Percentiles rank a stretch among this genome's conserved stretches.
These are phyloP conservation scores for Podabrus alpinus DNA, from an alignment of 2,888 invertebrate genomes.

Conservation along the genomic window DNA sequence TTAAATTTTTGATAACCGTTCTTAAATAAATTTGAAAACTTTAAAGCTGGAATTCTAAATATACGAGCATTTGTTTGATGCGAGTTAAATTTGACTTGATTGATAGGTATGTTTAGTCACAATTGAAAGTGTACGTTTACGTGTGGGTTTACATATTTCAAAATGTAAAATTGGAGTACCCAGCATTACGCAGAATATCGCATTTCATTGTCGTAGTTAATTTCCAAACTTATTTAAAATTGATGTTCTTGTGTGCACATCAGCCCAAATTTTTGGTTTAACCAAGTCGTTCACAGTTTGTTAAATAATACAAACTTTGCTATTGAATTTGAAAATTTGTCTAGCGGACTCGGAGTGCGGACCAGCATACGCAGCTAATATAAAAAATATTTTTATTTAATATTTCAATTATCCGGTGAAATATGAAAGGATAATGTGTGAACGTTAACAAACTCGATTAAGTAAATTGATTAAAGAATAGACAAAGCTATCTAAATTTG, in stretches of 20 bases:
- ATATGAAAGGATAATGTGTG: not conserved
- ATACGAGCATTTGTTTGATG: not conserved
- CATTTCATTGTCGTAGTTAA: not conserved
- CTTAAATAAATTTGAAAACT: not conserved
- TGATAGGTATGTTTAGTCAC: not conserved
- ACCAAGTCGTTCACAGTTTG: not conserved
- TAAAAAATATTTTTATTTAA: no score
- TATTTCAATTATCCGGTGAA: not conserved
- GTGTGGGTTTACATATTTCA: not conserved
- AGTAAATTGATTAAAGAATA: slow-evolving; percentile 27
- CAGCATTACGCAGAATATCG: not conserved
- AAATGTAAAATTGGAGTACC: not conserved
- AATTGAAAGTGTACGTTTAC: not conserved
- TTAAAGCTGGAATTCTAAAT: not conserved
- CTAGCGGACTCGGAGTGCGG: not conserved
- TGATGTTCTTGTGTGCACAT: not conserved
- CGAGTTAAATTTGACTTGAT: not conserved
- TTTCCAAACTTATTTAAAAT: not conserved
- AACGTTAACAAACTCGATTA: slow-evolving; percentile 11
- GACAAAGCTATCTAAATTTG: slow-evolving; percentile 32
- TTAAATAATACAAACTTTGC: not conserved
- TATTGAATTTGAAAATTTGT: not conserved
- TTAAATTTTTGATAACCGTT: not conserved
- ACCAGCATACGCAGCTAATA: no score
- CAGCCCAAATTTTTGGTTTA: not conserved